phyloP scores from a whole-genome alignment of 2,113 vertebrate species.

The Hydrolagus affinis region DNA sequence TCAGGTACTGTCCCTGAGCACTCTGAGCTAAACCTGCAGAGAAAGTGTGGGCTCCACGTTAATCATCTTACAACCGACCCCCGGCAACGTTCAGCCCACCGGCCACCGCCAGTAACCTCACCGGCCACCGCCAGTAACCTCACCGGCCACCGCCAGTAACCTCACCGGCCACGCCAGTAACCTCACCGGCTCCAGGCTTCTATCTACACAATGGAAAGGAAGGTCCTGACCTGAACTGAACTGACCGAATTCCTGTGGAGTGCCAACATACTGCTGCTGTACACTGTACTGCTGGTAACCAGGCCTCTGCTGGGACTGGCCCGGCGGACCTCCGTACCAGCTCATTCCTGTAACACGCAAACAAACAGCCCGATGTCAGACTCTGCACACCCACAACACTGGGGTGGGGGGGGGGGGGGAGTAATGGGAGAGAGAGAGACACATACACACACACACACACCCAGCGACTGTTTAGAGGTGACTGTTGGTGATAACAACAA shows the following conservation, averaged over 20 bases:
- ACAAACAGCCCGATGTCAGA: not conserved
- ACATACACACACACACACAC: not conserved
- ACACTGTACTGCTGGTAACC: not conserved
- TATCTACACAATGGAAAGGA: not conserved
- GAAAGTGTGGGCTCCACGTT: not conserved
- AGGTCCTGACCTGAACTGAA: not conserved
- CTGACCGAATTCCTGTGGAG: slow-evolving; percentile 25
- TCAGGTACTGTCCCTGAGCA: slow-evolving; percentile 22
- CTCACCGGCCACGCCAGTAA: not conserved
- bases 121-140: not conserved
- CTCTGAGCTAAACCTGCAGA: slow-evolving; percentile 2
- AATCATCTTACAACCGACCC: not conserved
- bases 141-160: not conserved
- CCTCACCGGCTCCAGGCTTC: not conserved
- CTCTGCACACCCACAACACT: not conserved
- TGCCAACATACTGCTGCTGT: not conserved
- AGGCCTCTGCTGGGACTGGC: not conserved
- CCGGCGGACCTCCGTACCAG: slow-evolving; percentile 6
- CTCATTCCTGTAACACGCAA: not conserved
- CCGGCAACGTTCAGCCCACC: no score
- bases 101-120: not conserved
- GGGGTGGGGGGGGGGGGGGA: not conserved
- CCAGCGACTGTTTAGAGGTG: not conserved
- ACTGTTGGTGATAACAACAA: not conserved
- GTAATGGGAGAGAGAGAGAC: not conserved